phyloP scores from a whole-genome alignment of 2,888 invertebrate species.

The Trichogramma dendrolimi region DNA sequence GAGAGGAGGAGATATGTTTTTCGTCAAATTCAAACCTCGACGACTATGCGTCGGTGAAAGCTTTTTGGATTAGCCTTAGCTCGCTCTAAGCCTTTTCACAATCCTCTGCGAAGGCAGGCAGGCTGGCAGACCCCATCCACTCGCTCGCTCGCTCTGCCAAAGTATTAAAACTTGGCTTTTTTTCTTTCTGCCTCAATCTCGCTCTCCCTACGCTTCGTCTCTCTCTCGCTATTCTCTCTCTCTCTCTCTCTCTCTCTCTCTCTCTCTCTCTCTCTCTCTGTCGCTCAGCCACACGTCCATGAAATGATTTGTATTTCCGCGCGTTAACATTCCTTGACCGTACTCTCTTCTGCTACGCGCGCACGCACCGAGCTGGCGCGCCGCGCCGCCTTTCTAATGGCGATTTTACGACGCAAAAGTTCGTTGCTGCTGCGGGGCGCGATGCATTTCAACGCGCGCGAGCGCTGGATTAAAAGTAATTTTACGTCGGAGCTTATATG shows the following conservation, averaged over 20 bases:
- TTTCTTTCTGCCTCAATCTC: neutral
- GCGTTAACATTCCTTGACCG: conserved; percentile 13
- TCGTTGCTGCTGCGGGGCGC: neutral
- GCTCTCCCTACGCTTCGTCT: neutral
- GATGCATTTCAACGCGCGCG: neutral
- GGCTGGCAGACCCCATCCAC: too few species aligned
- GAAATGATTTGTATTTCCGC: conserved; percentile 20
- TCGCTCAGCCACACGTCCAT: conserved; percentile 24
- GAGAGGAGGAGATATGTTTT: neutral
- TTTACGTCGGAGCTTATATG: conserved; percentile 8
- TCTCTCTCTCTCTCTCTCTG: conserved; percentile 24
- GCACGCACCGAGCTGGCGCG: neutral
- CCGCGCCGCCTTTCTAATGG: conserved; percentile 16
- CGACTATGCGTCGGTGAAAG: conserved; percentile 4
- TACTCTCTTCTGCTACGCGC: too few species aligned
- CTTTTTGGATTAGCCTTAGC: conserved; percentile 25
- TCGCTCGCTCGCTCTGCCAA: too few species aligned
- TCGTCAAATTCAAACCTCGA: neutral
- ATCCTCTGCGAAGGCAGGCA: too few species aligned
- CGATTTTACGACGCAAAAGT: conserved; percentile 16
- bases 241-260: conserved; percentile 18
- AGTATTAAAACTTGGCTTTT: too few species aligned
- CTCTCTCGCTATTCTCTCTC: conserved; percentile 19
- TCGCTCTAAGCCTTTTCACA: too few species aligned
- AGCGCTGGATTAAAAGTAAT: conserved; percentile 19